A percentile compares a stretch with the other conserved stretches of the same genome.
phyloP scores from a whole-genome alignment of 2,888 invertebrate genomes.

The Sphinx pinastri region DNA sequence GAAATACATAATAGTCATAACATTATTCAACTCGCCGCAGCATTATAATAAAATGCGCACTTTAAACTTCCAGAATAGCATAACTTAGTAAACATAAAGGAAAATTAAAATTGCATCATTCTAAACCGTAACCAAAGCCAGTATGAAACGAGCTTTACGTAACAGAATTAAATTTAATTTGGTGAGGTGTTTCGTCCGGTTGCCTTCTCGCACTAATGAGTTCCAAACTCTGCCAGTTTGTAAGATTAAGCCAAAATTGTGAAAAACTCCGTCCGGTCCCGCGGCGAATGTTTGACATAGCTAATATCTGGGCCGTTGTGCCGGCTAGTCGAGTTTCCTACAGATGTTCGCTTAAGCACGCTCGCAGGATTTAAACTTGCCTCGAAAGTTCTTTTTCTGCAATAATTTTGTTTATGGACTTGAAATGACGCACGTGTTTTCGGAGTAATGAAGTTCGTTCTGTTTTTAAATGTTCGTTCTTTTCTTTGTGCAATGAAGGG shows the following conservation, averaged over 20 bases:
- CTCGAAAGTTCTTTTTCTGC: constrained; percentile 51
- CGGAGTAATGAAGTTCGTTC: constrained; percentile 28
- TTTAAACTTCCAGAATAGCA: neutral
- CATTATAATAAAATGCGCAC: neutral
- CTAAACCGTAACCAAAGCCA: neutral
- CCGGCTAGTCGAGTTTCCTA: constrained; percentile 43
- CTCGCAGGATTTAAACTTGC: constrained; percentile 62
- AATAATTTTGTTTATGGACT: constrained; percentile 45
- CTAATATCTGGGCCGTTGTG: constrained; percentile 45
- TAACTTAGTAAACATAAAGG: neutral
- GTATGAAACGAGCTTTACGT: constrained; percentile 9
- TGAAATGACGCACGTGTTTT: constrained; percentile 29
- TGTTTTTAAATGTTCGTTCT: constrained; percentile 31
- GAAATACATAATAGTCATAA: too few relatives aligned
- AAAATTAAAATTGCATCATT: constrained; percentile 5
- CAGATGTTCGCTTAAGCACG: constrained; percentile 46
- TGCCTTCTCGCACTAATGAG: constrained; percentile 67
- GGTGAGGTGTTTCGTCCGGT: constrained; percentile 23
- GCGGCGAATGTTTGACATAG: constrained; percentile 53
- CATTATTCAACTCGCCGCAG: too few relatives aligned
- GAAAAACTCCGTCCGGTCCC: constrained; percentile 60
- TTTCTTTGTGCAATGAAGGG: neutral
- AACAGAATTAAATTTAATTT: constrained; percentile 29
- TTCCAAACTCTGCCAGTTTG: constrained; percentile 69
- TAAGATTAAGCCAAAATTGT: constrained; percentile 69